Evolutionary conservation across 37 sponge, comb jelly and placozoan species (phyloP).

Genomic region (Cladorhizidae sp.): DNA sequence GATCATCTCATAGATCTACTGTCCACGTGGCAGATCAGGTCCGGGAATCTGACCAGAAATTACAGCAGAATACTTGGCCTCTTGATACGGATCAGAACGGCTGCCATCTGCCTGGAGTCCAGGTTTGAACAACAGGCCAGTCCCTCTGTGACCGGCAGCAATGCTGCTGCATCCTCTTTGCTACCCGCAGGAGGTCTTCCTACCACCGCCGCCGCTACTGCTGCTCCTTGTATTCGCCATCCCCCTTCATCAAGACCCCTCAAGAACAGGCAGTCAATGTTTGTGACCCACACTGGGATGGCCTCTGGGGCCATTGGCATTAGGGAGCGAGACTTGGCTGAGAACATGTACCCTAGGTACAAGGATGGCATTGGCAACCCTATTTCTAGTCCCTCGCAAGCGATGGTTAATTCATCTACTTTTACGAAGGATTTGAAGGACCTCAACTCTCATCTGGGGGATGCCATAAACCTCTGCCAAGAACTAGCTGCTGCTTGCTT

Average conservation of each 20-base stretch:
- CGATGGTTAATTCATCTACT: not conserved
- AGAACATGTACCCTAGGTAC: slow-evolving; percentile 32
- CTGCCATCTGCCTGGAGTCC: slow-evolving; percentile 14
- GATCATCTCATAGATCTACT: slow-evolving; percentile 17
- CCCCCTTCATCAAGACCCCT: not conserved
- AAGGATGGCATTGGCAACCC: not conserved
- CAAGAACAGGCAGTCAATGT: slow-evolving; percentile 14
- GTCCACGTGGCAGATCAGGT: slow-evolving; percentile 43
- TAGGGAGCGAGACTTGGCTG: not conserved
- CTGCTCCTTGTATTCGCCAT: too few species aligned
- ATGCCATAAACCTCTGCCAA: slow-evolving; percentile 45
- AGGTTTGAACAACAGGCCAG: not conserved
- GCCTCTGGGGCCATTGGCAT: not conserved
- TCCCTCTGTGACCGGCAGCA: not conserved
- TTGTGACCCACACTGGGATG: not conserved
- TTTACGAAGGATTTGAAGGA: slow-evolving; percentile 8
- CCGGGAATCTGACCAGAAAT: slow-evolving; percentile 31
- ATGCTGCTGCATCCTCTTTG: not conserved
- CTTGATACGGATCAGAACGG: slow-evolving; percentile 30
- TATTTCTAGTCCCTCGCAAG: not conserved
- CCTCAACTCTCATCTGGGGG: slow-evolving; percentile 9
- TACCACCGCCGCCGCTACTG: too few species aligned
- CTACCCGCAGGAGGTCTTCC: too few species aligned
- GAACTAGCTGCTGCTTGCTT: slow-evolving; percentile 43
- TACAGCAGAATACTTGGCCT: slow-evolving; percentile 38